Evolutionary conservation across 1,140 invertebrate species (phyloP), one percentile per base, ranked within the genome.

Genomic region (Pseudobourletiella spinata): DNA sequence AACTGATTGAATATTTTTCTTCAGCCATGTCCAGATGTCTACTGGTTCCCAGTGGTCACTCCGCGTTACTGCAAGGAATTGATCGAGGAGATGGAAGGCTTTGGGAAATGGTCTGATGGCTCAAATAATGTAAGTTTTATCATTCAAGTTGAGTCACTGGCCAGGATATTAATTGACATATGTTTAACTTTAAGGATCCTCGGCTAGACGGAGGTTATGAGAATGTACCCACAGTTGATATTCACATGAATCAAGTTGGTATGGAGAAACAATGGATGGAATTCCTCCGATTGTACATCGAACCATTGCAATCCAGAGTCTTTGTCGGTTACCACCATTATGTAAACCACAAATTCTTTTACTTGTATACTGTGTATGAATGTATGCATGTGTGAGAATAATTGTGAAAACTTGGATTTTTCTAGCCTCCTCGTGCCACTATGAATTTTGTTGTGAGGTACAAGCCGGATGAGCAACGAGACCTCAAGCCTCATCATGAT

Each of bases 191-290:
- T 30, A 72, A 88, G 84, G 95, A 98, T 76, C 76, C 81, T 6
- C 82, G 95, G 18, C 75, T 99, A 35, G 83, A 87, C 65, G 87
- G 91, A 57, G 95, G 95, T n/a, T n/a, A n/a, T n/a, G n/a, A n/a
- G n/a, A n/a, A n/a, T n/a, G 95, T 98, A 1, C 95, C 95, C 2
- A 98, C 95, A 1, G 64, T 94, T 28, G 96, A 99, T 75, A 98
- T 98, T 73, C 96, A 99, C 75, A 98, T 98, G 91, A 96, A 87
- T 70, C 96, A 99, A 81, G 85, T 99, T 46, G 87, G 86, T 2
- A 83, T 88, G 68, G 93, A 98, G 57, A 70, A 76, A 3, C 84
- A 95, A 20, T 99, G 95, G 91, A 75, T 98, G 16, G 82, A 88
- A 70, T 89, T 99, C 67, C 80, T 99, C 3, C 80, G 87, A 64